Evolutionary conservation across 2,888 invertebrate species (phyloP).

Genomic region (Sisyra terminalis): DNA sequence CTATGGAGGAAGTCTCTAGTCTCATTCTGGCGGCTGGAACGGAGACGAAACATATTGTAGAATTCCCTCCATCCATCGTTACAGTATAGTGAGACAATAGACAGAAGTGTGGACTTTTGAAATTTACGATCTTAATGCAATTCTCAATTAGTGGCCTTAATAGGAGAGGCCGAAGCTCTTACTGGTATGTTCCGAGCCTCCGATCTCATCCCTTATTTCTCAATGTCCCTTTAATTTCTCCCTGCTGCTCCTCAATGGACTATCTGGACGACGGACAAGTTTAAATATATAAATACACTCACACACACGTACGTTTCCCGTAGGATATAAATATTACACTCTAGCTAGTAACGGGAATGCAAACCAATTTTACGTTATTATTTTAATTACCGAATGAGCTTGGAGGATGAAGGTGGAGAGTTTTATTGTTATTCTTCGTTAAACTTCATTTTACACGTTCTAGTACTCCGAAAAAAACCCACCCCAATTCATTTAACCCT

Average conservation of each 20-base stretch:
- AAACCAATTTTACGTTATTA: no score
- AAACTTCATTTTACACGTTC: no score
- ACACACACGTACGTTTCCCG: no score
- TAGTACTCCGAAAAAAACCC: no score
- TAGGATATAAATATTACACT: no score
- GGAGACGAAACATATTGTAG: constrained; percentile 6
- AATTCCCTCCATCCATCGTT: constrained; percentile 9
- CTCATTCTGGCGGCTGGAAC: constrained; percentile 3
- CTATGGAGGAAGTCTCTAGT: constrained; percentile 1
- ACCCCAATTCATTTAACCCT: no score
- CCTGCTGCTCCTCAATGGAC: neutral
- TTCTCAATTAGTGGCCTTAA: constrained; percentile 49
- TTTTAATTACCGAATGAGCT: no score
- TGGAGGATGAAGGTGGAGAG: no score
- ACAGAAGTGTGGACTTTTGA: constrained; percentile 26
- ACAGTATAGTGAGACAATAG: constrained; percentile 19
- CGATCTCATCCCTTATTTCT: neutral
- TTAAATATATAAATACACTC: no score
- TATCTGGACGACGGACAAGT: neutral
- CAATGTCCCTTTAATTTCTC: neutral
- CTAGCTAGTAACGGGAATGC: no score
- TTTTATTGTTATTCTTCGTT: no score
- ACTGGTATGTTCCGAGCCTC: neutral
- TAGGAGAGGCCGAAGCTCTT: constrained; percentile 29
- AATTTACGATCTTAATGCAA: constrained; percentile 50